Conservation (phyloP, 92 coral and sea anemone species). For the Montipora capitata region DNA sequence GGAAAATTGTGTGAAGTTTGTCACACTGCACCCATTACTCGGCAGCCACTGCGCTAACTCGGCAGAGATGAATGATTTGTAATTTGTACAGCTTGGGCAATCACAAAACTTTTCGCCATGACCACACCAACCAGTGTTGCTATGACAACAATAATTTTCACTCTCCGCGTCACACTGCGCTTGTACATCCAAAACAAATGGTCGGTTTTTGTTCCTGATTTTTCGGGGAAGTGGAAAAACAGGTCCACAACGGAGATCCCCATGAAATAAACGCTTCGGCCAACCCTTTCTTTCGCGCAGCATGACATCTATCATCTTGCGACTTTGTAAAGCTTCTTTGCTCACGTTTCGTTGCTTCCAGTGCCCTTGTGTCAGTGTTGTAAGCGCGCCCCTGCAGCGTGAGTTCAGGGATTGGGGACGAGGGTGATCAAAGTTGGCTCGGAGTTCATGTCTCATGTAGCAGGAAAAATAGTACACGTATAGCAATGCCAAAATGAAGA, state of each 20-base stretch:
- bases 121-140: slow-evolving; percentile 88
- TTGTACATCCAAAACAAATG: slow-evolving; percentile 80
- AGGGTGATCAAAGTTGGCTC: slow-evolving; percentile 42
- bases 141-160: slow-evolving; percentile 82
- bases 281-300: slow-evolving; percentile 89
- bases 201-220: slow-evolving; percentile 44
- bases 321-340: slow-evolving; percentile 59
- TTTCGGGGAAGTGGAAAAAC: slow-evolving; percentile 85
- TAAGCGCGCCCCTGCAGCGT: slow-evolving; percentile 71
- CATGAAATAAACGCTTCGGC: slow-evolving; percentile 85
- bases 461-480: slow-evolving; percentile 75
- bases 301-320: slow-evolving; percentile 72
- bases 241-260: slow-evolving; percentile 86
- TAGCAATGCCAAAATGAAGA: slow-evolving; percentile 52
- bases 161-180: slow-evolving; percentile 86
- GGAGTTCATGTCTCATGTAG: slow-evolving; percentile 42
- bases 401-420: slow-evolving; percentile 50
- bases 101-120: slow-evolving; percentile 72
- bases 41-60: slow-evolving; percentile 91
- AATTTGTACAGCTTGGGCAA: slow-evolving; percentile 82
- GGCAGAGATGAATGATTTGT: slow-evolving; percentile 79
- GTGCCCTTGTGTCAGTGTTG: slow-evolving; percentile 75
- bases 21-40: slow-evolving; percentile 62
- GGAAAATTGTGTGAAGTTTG: slow-evolving; percentile 78
- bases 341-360: slow-evolving; percentile 77